Conservation (phyloP, 2,888 invertebrate species). For the Terebella lapidaria region DNA sequence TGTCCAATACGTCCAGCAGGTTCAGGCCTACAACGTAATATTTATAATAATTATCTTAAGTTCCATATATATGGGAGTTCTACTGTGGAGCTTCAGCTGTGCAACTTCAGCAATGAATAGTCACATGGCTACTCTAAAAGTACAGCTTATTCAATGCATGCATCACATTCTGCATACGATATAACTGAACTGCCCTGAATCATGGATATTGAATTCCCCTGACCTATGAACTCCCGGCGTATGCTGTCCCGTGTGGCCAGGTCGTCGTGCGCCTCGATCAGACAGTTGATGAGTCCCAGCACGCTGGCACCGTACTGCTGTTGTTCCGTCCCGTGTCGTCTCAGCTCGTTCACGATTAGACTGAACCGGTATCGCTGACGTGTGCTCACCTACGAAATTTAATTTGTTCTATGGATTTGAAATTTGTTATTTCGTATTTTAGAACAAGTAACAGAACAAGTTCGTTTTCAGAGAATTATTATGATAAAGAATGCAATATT, state of each 20-base stretch:
- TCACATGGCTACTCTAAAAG: too few species aligned
- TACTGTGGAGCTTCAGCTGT: too few species aligned
- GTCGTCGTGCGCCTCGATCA: constrained; percentile 83
- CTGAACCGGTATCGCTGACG: constrained; percentile 73
- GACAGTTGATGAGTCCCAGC: constrained; percentile 90
- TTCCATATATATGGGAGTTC: not conserved
- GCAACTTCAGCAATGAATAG: too few species aligned
- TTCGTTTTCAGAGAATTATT: too few species aligned
- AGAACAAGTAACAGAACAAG: too few species aligned
- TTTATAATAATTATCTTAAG: not conserved
- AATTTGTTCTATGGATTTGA: too few species aligned
- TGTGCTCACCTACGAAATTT: not conserved
- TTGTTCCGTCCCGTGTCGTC: constrained; percentile 69
- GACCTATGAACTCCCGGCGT: constrained; percentile 92
- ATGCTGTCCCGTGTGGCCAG: constrained; percentile 81
- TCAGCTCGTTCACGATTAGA: constrained; percentile 82
- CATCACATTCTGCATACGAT: too few species aligned
- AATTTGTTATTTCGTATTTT: too few species aligned
- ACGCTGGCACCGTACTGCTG: constrained; percentile 85
- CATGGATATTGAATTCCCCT: too few species aligned
- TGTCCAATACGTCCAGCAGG: constrained; percentile 68
- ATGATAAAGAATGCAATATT: too few species aligned
- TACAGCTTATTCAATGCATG: too few species aligned
- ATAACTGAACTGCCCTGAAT: too few species aligned
- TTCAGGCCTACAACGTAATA: constrained; percentile 68